These are phyloP conservation scores for Saguinus midas DNA, from an alignment of 2,113 vertebrate genomes.

Conservation along the genomic window DNA sequence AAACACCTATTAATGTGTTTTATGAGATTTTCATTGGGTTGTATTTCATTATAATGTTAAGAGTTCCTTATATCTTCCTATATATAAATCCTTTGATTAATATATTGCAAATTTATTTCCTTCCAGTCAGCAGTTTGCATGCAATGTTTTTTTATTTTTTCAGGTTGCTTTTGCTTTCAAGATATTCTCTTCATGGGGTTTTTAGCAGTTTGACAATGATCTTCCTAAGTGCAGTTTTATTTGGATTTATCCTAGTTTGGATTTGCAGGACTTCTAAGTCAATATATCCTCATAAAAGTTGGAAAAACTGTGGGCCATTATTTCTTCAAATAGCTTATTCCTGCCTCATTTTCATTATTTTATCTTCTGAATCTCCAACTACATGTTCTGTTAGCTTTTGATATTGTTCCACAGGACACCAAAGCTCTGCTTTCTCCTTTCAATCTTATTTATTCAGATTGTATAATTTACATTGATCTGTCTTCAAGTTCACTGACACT, in stretches of 20 bases:
- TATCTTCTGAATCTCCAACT: background rate
- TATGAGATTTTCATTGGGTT: background rate
- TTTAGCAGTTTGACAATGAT: background rate
- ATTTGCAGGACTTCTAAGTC: background rate
- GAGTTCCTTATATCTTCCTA: background rate
- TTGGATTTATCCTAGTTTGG: background rate
- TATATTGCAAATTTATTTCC: background rate
- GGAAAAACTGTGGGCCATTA: background rate
- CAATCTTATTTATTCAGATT: background rate
- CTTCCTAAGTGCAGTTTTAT: background rate
- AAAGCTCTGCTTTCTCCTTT: background rate
- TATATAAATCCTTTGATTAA: background rate
- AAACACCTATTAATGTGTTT: background rate
- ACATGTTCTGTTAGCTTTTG: background rate
- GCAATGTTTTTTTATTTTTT: background rate
- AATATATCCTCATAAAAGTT: background rate
- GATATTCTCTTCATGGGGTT: background rate
- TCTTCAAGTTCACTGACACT: background rate
- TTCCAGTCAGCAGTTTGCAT: background rate
- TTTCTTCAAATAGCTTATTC: background rate
- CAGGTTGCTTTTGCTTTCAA: background rate
- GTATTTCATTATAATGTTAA: background rate
- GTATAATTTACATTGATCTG: background rate
- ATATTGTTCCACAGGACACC: background rate
- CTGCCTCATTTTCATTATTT: background rate